Percentiles rank a stretch among this genome's conserved stretches.
Conservation (phyloP, 1,140 invertebrate species). For the Gonioctena quinquepunctata region DNA sequence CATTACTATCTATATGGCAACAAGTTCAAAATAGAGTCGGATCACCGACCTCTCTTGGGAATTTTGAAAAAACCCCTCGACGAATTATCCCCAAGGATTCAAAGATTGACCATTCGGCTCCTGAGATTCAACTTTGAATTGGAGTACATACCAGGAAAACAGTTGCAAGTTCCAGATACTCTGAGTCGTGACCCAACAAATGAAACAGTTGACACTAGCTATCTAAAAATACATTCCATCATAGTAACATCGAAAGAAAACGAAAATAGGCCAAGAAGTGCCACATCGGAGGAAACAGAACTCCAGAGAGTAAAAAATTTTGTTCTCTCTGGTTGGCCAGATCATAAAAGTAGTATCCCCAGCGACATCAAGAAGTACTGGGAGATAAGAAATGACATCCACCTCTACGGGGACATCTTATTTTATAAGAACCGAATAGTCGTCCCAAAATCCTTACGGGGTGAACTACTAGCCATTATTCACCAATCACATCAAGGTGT, state of each 20-base stretch:
- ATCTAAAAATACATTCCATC: too few species aligned
- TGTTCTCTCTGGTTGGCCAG: too few species aligned
- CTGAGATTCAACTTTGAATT: neutral
- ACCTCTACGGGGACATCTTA: too few species aligned
- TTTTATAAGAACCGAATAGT: too few species aligned
- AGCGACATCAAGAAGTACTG: too few species aligned
- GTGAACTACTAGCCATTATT: neutral
- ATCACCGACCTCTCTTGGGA: slow-evolving; percentile 50
- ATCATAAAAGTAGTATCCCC: too few species aligned
- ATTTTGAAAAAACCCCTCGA: slow-evolving; percentile 51
- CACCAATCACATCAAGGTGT: slow-evolving; percentile 16
- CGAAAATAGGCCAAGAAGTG: too few species aligned
- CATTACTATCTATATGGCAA: slow-evolving; percentile 40
- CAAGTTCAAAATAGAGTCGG: slow-evolving; percentile 45
- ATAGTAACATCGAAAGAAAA: too few species aligned
- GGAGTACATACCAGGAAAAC: slow-evolving; percentile 6
- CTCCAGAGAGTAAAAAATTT: too few species aligned
- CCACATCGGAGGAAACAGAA: too few species aligned
- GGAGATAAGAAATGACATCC: too few species aligned
- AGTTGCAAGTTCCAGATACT: neutral
- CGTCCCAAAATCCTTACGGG: neutral
- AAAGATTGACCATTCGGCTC: slow-evolving; percentile 1
- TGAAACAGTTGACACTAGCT: neutral
- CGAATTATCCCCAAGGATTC: slow-evolving; percentile 13
- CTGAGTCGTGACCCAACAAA: neutral